Conservation (phyloP, 1,140 invertebrate genomes). For the Trichonephila clavipes region DNA sequence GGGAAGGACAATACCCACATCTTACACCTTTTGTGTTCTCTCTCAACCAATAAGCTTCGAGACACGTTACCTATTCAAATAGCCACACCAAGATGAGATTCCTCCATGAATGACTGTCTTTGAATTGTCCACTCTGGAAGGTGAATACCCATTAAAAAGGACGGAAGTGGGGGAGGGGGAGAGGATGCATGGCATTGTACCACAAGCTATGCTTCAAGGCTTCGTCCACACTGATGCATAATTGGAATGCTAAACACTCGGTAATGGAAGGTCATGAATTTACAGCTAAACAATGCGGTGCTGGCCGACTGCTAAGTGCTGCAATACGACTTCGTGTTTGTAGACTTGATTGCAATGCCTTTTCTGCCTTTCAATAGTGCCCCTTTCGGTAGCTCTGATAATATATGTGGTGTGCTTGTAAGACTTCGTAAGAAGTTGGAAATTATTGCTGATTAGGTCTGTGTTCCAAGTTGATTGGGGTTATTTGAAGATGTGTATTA, state of each 20-base stretch:
- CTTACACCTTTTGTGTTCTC: neutral
- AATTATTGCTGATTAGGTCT: neutral
- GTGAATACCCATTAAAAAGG: constrained; percentile 33
- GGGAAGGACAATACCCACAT: too few relatives aligned
- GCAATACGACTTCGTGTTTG: constrained; percentile 23
- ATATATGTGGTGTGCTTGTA: neutral
- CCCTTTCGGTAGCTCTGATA: neutral
- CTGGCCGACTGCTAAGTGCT: neutral
- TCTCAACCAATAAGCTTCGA: neutral
- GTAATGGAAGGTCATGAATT: constrained; percentile 53
- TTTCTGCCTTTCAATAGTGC: neutral
- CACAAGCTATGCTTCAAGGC: neutral
- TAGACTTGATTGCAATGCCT: neutral
- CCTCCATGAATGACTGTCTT: neutral
- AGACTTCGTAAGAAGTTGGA: constrained; percentile 25
- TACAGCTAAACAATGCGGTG: neutral
- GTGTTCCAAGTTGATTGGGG: too few relatives aligned
- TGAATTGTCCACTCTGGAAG: constrained; percentile 4
- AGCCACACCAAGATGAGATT: neutral
- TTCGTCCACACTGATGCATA: neutral
- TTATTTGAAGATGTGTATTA: too few relatives aligned
- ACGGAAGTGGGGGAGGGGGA: neutral
- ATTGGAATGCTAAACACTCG: constrained; percentile 56
- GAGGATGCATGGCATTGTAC: neutral
- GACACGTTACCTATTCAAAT: neutral